Percentiles rank a stretch among this genome's conserved stretches.
Conservation (phyloP, 2,888 invertebrate species). For the Mantis religiosa region DNA sequence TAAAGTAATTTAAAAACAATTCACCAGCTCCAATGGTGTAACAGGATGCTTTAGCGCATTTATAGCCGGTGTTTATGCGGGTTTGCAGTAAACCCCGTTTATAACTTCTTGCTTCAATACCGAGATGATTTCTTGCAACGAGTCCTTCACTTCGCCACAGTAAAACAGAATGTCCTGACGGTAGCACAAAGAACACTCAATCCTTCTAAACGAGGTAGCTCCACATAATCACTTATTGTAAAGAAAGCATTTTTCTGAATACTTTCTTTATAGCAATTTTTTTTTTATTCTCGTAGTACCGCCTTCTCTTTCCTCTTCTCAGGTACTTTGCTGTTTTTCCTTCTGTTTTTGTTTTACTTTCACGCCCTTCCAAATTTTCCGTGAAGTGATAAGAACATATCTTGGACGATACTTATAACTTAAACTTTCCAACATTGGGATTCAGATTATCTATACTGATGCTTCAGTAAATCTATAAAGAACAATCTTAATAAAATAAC, state of each 20-base stretch:
- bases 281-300: too few species aligned
- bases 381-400: too few species aligned
- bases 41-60: not conserved
- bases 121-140: not conserved
- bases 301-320: too few species aligned
- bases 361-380: too few species aligned
- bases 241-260: not conserved
- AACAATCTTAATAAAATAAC: too few species aligned
- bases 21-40: not conserved
- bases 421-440: too few species aligned
- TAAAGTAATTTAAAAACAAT: not conserved
- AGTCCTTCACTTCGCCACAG: not conserved
- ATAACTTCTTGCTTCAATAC: not conserved
- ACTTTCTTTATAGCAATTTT: too few species aligned
- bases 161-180: not conserved
- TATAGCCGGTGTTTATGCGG: not conserved
- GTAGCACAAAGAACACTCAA: not conserved
- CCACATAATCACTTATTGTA: not conserved
- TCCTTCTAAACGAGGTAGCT: not conserved
- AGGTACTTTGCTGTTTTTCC: too few species aligned
- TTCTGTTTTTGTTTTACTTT: too few species aligned
- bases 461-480: too few species aligned
- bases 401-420: too few species aligned
- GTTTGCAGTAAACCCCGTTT: not conserved
- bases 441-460: too few species aligned